phyloP scores from a whole-genome alignment of 2,113 vertebrate genomes.

The Hystrix cristata region DNA sequence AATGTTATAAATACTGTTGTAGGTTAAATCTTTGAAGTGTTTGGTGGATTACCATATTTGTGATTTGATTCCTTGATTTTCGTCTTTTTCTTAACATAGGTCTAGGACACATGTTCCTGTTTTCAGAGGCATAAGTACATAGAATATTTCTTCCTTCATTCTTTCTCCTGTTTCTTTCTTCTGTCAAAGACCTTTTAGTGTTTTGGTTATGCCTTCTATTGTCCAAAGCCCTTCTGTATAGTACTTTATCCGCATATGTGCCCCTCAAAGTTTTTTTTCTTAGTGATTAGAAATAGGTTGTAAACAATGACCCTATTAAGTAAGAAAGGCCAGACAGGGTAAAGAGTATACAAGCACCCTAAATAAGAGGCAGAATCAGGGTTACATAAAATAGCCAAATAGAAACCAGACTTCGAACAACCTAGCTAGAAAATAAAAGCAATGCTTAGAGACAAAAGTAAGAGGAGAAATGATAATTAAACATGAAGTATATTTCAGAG shows the following conservation, averaged over 20 bases:
- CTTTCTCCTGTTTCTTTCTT: not conserved
- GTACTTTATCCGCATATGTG: not conserved
- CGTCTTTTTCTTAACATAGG: not conserved
- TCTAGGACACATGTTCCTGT: not conserved
- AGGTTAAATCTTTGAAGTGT: not conserved
- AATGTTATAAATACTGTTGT: not conserved
- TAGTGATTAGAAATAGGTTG: not conserved
- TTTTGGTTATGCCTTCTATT: not conserved
- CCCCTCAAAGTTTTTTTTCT: not conserved
- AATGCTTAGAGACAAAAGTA: not conserved
- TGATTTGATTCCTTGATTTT: not conserved
- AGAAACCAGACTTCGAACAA: constrained; percentile 17
- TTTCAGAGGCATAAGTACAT: not conserved
- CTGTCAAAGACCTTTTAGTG: not conserved
- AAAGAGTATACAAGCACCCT: not conserved
- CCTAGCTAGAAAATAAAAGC: not conserved
- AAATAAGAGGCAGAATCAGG: not conserved
- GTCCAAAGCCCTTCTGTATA: not conserved
- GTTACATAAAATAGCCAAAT: not conserved
- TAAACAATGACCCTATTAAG: not conserved
- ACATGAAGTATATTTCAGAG: not conserved
- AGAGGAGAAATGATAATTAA: constrained; percentile 21
- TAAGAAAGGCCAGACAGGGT: not conserved
- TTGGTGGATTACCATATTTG: not conserved
- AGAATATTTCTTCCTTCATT: not conserved